Evolutionary conservation across 1,140 invertebrate genomes (phyloP).

Genomic region (Euura saliciscinereae): DNA sequence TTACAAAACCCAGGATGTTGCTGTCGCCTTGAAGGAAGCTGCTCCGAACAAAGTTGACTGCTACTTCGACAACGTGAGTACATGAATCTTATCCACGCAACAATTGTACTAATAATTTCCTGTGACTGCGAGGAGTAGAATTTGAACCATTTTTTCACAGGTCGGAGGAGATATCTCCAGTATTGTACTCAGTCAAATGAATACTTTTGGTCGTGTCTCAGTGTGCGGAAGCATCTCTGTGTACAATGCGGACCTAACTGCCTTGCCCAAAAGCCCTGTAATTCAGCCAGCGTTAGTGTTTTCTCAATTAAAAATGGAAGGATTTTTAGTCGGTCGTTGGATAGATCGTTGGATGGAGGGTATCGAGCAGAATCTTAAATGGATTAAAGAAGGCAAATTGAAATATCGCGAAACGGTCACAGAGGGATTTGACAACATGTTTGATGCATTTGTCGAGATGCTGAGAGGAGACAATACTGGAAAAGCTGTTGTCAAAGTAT

Average conservation of each 20-base stretch:
- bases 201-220: constrained; percentile 63
- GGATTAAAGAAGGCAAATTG: constrained; percentile 65
- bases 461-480: constrained; percentile 68
- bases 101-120: constrained; percentile 21
- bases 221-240: constrained; percentile 70
- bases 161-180: constrained; percentile 56
- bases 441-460: constrained; percentile 67
- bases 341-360: constrained; percentile 60
- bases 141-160: constrained; percentile 28
- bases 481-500: constrained; percentile 67
- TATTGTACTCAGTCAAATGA: constrained; percentile 52
- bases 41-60: constrained; percentile 63
- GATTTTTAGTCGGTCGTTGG: constrained; percentile 64
- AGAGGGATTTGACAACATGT: constrained; percentile 70
- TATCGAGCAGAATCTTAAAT: constrained; percentile 64
- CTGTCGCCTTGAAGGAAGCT: constrained; percentile 54
- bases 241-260: constrained; percentile 52
- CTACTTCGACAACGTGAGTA: constrained; percentile 64
- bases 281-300: constrained; percentile 61
- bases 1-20: constrained; percentile 64
- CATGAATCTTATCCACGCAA: no score
- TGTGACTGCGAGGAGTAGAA: no score
- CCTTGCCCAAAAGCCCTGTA: constrained; percentile 52
- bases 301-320: constrained; percentile 67
- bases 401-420: constrained; percentile 67